A percentile compares a stretch with the other conserved stretches of the same genome.
Conservation (phyloP, 2,888 invertebrate genomes). For the Parascotia fuliginaria region DNA sequence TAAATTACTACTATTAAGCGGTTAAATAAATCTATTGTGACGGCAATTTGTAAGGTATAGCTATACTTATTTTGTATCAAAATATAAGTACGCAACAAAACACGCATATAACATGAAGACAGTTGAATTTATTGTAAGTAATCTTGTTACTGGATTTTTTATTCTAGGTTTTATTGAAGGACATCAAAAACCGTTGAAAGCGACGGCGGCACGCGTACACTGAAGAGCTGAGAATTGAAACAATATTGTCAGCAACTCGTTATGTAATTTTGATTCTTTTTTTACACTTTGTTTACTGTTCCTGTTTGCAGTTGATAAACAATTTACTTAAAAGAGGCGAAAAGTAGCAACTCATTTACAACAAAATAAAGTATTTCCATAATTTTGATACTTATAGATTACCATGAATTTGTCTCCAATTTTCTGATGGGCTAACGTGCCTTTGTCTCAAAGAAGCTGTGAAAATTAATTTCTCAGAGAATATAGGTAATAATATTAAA, state of each 20-base stretch:
- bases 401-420: too few species aligned
- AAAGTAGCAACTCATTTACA: slow-evolving; percentile 19
- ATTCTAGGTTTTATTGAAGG: neutral
- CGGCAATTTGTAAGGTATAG: neutral
- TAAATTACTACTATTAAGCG: neutral
- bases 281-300: slow-evolving; percentile 20
- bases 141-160: neutral
- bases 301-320: slow-evolving; percentile 18
- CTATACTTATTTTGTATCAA: neutral
- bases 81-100: neutral
- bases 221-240: slow-evolving; percentile 23
- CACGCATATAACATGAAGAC: neutral
- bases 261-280: slow-evolving; percentile 18
- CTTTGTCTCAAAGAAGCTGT: too few species aligned
- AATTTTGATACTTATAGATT: slow-evolving; percentile 12
- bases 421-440: too few species aligned
- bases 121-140: neutral
- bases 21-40: neutral
- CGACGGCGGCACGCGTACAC: slow-evolving; percentile 11
- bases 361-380: slow-evolving; percentile 11
- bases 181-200: slow-evolving; percentile 9
- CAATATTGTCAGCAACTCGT: slow-evolving; percentile 27
- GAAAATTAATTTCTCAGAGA: too few species aligned
- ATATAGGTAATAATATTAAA: too few species aligned
- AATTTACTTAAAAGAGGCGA: slow-evolving; percentile 18